A percentile compares a stretch with the other conserved stretches of the same genome.
Evolutionary conservation across 35 echinoderm and acorn worm genomes (phyloP).

Genomic region (Ptychodera flava): DNA sequence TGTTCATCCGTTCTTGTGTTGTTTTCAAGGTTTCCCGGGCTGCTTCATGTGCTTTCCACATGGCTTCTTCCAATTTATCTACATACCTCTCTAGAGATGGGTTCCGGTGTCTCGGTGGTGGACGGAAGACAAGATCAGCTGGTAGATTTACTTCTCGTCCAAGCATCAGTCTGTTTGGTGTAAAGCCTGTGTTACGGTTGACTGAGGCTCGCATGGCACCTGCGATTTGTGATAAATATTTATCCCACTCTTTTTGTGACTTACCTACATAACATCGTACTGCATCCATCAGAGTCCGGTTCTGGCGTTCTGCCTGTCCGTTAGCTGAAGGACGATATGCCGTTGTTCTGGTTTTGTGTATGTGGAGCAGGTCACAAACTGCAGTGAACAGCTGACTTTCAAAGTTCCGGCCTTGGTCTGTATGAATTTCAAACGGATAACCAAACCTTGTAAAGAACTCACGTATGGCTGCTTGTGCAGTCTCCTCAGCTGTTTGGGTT

Average conservation of each 20-base stretch:
- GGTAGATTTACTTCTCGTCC: too few relatives aligned
- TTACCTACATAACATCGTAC: neutral
- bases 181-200: neutral
- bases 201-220: neutral
- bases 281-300: too few relatives aligned
- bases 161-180: too few relatives aligned
- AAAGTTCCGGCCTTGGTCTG: conserved; percentile 42
- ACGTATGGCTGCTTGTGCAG: conserved; percentile 9
- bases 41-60: neutral
- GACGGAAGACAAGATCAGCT: too few relatives aligned
- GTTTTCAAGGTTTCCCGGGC: conserved; percentile 9
- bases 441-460: conserved; percentile 29
- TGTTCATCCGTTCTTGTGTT: too few relatives aligned
- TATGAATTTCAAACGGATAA: conserved; percentile 23
- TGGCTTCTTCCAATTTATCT: neutral
- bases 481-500: conserved; percentile 18
- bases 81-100: too few relatives aligned
- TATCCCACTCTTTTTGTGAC: neutral
- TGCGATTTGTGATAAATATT: conserved; percentile 12
- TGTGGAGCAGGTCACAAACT: conserved; percentile 16
- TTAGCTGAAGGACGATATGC: conserved; percentile 27
- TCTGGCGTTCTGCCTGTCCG: neutral
- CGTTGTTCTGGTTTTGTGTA: conserved; percentile 31
- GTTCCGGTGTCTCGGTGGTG: too few relatives aligned
- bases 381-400: conserved; percentile 12